Evolutionary conservation across 2,113 vertebrate species (phyloP).

Genomic region (Emydocephalus ijimae): DNA sequence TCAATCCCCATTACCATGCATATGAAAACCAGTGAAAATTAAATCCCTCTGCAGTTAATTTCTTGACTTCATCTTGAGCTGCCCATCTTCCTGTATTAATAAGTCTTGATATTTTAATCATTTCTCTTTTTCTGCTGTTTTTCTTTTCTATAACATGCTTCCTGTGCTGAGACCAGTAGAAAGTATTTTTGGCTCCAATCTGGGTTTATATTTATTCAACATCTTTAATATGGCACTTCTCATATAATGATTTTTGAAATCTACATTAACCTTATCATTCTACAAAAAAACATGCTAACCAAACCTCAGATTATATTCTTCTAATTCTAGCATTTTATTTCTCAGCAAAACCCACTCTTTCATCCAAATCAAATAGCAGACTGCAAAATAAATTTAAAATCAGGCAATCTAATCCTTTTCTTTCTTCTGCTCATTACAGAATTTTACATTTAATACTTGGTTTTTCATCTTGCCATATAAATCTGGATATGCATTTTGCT

Average conservation of each 20-base stretch:
- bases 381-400: neutral
- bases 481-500: neutral
- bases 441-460: neutral
- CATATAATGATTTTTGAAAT: neutral
- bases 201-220: neutral
- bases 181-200: neutral
- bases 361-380: neutral
- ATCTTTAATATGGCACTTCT: neutral
- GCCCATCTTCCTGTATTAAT: neutral
- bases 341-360: neutral
- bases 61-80: neutral
- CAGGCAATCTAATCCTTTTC: neutral
- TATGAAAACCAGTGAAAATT: neutral
- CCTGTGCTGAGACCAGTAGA: neutral
- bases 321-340: neutral
- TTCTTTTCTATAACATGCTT: neutral
- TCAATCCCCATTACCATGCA: neutral
- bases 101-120: neutral
- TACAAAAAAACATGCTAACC: neutral
- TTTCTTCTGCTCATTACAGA: neutral
- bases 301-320: neutral
- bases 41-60: neutral
- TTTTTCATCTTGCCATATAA: neutral
- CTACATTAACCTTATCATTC: neutral
- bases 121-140: neutral